Percentiles rank a stretch among this genome's conserved stretches.
Conservation (phyloP, 2,888 invertebrate species). For the Tanypteryx hageni region DNA sequence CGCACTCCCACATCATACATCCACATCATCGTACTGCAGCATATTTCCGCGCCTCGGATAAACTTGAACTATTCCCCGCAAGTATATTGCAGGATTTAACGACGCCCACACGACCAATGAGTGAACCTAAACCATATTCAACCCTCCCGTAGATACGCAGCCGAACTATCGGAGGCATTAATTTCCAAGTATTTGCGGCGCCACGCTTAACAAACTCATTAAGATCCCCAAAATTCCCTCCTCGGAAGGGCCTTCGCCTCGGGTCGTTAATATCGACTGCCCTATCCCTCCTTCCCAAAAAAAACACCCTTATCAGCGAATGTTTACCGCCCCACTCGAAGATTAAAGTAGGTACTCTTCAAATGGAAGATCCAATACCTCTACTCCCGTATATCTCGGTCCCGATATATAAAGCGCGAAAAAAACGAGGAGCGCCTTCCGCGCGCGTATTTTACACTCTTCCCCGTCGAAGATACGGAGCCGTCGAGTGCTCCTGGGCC, state of each 20-base stretch:
- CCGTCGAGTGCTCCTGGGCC: no score
- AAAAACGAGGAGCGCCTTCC: no score
- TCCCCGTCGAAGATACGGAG: no score
- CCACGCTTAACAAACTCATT: neutral
- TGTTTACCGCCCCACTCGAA: neutral
- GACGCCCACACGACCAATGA: no score
- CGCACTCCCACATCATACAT: no score
- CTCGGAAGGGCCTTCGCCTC: neutral
- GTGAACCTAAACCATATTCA: neutral
- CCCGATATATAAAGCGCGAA: no score
- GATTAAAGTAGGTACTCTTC: neutral
- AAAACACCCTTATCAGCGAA: neutral
- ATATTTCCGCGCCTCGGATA: no score
- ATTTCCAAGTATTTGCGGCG: neutral
- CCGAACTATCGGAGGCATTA: neutral
- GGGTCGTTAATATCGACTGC: neutral
- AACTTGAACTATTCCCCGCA: no score
- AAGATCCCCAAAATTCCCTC: neutral
- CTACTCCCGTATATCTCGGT: no score
- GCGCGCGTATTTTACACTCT: no score
- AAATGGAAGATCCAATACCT: neutral
- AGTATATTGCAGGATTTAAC: no score
- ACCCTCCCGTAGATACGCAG: neutral
- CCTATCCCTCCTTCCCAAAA: neutral
- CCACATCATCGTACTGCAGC: no score